Evolutionary conservation across 1,140 invertebrate genomes (phyloP), one percentile per base, ranked within the genome.

Genomic region (Leptoteleia sp.): DNA sequence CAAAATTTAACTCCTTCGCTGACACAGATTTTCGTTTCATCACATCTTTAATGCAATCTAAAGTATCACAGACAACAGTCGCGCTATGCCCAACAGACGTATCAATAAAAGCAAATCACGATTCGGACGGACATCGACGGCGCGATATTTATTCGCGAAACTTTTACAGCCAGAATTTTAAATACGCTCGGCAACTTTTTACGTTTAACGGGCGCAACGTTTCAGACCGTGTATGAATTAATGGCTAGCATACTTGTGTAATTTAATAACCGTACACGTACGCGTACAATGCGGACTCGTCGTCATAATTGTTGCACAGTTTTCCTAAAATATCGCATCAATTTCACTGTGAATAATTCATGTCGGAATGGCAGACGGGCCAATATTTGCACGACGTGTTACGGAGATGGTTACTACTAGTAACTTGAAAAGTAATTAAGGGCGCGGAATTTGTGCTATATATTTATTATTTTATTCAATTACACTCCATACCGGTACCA

Each of bases 301-400:
- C 37, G 37, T 62, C 55, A 62, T 70, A 68, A 68, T 76, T 68
- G 64, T 70, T 68, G 38, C 62, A 45, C 45, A 62, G 50, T 70
- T 73, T 73, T 76, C 57, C 42, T 76, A 57, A 70, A 76, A 70
- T 70, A 76, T 50, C 42, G 73, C 50, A 55, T 54, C 73, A 70
- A 76, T 76, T 76, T 62, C 50, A 52, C 37, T 16, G 43, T 67
- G 75, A 71, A 78, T 71, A 52, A 67, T 78, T 67, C 59, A 71
- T 78, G 52, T 29, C 37, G 47, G 47, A 76, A 52, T 61, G 38
- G 52, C 47, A 6, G 12, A 70, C 57, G 64, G 29, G 73, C 64
- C 45, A 65, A 78, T 71, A 71, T 78, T 78, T 67, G 59, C 29
- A 22, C 42, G 50, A 27, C 40, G 54, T 19, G 35, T 65, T 55